Base-by-base conservation (phyloP, 2,113 vertebrate genomes). In the Catagonus wagneri region DNA sequence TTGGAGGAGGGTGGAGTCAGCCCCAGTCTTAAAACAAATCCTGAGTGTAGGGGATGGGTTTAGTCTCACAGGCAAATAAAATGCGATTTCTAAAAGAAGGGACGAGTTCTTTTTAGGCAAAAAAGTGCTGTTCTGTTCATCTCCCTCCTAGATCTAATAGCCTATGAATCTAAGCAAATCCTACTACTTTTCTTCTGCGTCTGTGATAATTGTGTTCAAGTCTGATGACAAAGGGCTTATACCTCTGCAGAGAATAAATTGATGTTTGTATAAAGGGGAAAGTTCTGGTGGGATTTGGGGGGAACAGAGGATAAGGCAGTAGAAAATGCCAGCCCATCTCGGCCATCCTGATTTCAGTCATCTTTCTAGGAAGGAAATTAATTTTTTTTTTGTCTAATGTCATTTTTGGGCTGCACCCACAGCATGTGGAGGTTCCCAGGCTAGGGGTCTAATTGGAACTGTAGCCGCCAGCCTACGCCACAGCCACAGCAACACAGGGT, bases 281-380 rank as follows among this genome's bases (percentile, higher is more conserved):
- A 79, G 27, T 13, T 36, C 27, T 52, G 6, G 16, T 16, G 17
- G 6, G 20, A 12, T 9, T 4, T n/a, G 39, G 27, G 44, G 34
- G 29, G 34, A 78, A n/a, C 5, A 93, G n/a, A 39, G 25, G 71
- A 96, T n/a, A 90, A 92, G 52, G 36, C 89, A 75, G 76, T 23
- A 95, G 90, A 61, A 98, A 93, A 87, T 50, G 7, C 75, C 66
- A 93, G 22, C 54, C 11, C 29, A 34, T 92, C 50, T 36, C 76
- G 74, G 12, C 16, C 11, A 16, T 89, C n/a, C 36, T 34, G 13
- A 92, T 61, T 54, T 34, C 34, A 66, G 74, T 83, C 66, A 92
- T 78, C 15, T 72, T 96, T 83, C 52, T 65, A 90, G 94, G 87
- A 93, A 83, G 69, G 80, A 95, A 68, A 76, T 19, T 68, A 83